phyloP scores from a whole-genome alignment of 30 jellyfish, hydroid and myxozoan species.

The Clytia hemisphaerica region DNA sequence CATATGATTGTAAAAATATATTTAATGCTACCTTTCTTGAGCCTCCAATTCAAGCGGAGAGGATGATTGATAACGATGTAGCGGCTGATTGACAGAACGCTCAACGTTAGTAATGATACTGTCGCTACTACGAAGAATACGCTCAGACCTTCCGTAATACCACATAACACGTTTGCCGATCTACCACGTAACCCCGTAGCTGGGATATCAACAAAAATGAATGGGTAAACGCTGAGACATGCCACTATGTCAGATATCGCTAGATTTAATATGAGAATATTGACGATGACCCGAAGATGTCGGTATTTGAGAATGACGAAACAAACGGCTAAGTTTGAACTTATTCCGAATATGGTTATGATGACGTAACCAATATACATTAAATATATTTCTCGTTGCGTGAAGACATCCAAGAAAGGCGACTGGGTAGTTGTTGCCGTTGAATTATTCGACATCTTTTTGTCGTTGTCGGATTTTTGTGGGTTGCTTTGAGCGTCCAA shows the following conservation, averaged over 20 bases:
- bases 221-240: slow-evolving; percentile 66
- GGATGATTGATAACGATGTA: slow-evolving; percentile 85
- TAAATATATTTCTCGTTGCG: no score
- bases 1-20: slow-evolving; percentile 44
- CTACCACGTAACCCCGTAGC: slow-evolving; percentile 39
- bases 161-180: slow-evolving; percentile 71
- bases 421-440: no score
- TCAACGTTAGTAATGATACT: slow-evolving; percentile 68
- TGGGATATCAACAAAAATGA: slow-evolving; percentile 36
- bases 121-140: slow-evolving; percentile 65
- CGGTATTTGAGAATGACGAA: slow-evolving; percentile 43
- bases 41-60: slow-evolving; percentile 63
- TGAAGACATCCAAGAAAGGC: no score
- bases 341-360: slow-evolving; percentile 30
- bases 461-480: no score
- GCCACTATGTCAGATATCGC: slow-evolving; percentile 73
- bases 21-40: slow-evolving; percentile 39
- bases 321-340: slow-evolving; percentile 64
- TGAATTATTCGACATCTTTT: no score
- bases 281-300: slow-evolving; percentile 61
- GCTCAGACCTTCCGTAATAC: slow-evolving; percentile 70
- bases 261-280: slow-evolving; percentile 51
- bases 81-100: slow-evolving; percentile 72
- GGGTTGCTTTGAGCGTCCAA: no score
- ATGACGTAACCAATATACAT: slow-evolving; percentile 43